Evolutionary conservation across 2,113 vertebrate species (phyloP), one percentile per base, ranked within the genome.

Genomic region (Anguilla japonica): DNA sequence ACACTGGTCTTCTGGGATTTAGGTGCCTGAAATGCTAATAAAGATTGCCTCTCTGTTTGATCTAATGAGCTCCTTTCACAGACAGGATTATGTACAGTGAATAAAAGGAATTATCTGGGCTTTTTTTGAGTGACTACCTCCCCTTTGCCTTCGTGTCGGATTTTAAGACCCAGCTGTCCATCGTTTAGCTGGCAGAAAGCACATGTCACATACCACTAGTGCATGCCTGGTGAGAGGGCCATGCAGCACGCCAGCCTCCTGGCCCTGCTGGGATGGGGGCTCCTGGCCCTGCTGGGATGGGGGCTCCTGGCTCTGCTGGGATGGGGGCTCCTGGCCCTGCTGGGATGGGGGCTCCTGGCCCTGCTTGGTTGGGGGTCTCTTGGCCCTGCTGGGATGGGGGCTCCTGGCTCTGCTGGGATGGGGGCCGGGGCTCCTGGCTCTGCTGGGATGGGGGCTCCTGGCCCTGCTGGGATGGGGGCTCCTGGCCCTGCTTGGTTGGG

Each of bases 1-100:
- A 29, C n/a, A 9, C 71, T 13, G 71, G 71, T 34, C 71, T 34
- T n/a, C 91, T 92, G 91, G 89, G 88, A 93, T 94, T 92, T 91
- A 91, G 89, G 80, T 87, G 87, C 88, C 89, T 91, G 86, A 91
- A 89, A 79, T 89, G 88, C 85, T 89, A 89, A 91, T 92, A 86
- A 87, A 88, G 86, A 87, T 90, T 83, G 90, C 89, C 89, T 88
- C 91, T 91, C 91, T 84, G 82, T 84, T 90, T 89, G 89, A 53
- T 91, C 39, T 92, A 89, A 93, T 91, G 86, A 94, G 92, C 93
- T 93, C 91, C 92, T 93, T 81, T 91, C 87, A 90, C 84, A 93
- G 89, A 87, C 89, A 89, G 89, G 85, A 86, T 91, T 93, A 83
- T 1, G 75, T 79, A 85, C 85, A 90, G 81, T 88, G 91, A 87